Conservation (phyloP, 2,888 invertebrate species). For the Dione juno region DNA sequence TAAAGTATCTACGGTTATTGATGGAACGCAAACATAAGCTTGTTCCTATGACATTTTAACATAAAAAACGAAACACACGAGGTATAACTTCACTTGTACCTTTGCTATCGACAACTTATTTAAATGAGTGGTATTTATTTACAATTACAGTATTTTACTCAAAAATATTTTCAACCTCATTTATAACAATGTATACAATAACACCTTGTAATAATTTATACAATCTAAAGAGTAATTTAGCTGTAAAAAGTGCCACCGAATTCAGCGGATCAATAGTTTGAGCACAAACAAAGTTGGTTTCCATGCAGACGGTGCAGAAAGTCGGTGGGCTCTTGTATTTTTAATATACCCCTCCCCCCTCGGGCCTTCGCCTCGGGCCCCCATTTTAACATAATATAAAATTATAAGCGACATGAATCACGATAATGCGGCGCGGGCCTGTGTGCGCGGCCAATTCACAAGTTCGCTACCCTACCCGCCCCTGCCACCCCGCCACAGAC, state of each 20-base stretch:
- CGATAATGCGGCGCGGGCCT: conserved; percentile 77
- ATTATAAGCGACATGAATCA: conserved; percentile 84
- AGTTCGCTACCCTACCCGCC: conserved; percentile 59
- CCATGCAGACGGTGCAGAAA: conserved; percentile 74
- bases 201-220: not conserved
- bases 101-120: too few relatives aligned
- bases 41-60: too few relatives aligned
- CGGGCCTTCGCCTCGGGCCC: conserved; percentile 56
- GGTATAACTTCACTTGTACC: too few relatives aligned
- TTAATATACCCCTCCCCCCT: conserved; percentile 73
- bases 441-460: conserved; percentile 80
- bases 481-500: conserved; percentile 50
- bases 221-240: conserved; percentile 41
- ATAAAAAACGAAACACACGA: too few relatives aligned
- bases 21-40: not conserved
- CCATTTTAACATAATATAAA: conserved; percentile 83
- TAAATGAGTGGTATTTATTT: too few relatives aligned
- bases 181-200: conserved; percentile 23
- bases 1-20: too few relatives aligned
- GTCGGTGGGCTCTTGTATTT: conserved; percentile 76
- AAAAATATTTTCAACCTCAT: conserved; percentile 17
- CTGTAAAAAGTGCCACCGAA: conserved; percentile 50
- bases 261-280: conserved; percentile 73
- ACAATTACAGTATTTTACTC: not conserved
- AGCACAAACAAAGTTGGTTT: conserved; percentile 76